Evolutionary conservation across 2,888 invertebrate genomes (phyloP).

Genomic region (Colletes collaris): DNA sequence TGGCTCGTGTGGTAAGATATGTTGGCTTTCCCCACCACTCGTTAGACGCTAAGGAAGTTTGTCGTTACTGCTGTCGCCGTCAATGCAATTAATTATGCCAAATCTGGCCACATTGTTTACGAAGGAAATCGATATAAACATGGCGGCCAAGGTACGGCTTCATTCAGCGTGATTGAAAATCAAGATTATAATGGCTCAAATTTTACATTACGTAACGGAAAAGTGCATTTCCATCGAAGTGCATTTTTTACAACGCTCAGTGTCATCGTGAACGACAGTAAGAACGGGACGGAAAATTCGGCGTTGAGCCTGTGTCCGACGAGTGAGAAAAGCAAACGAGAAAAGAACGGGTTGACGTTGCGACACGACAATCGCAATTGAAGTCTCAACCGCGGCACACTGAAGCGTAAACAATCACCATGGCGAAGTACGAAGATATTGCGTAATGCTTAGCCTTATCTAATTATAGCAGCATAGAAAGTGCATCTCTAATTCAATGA

Average conservation of each 20-base stretch:
- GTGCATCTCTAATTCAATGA: conserved; percentile 62
- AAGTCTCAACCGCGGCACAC: conserved; percentile 29
- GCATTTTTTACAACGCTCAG: conserved; percentile 55
- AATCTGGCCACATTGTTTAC: background rate
- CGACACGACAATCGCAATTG: conserved; percentile 30
- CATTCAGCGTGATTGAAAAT: conserved; percentile 44
- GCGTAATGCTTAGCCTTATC: conserved; percentile 75
- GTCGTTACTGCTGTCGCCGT: too few species aligned
- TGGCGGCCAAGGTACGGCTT: conserved; percentile 65
- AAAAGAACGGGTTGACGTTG: conserved; percentile 16
- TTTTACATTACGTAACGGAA: conserved; percentile 66
- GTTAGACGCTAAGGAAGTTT: too few species aligned
- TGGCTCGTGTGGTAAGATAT: too few species aligned
- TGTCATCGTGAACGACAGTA: conserved; percentile 33
- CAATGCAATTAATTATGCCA: too few species aligned
- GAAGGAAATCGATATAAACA: conserved; percentile 62
- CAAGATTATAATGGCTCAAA: conserved; percentile 57
- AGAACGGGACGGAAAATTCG: conserved; percentile 5
- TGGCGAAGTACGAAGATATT: conserved; percentile 81
- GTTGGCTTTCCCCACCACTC: too few species aligned
- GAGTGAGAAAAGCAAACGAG: conserved; percentile 16
- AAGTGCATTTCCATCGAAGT: conserved; percentile 68
- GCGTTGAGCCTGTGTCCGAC: background rate
- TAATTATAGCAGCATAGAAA: conserved; percentile 71
- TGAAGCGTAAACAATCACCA: conserved; percentile 72